phyloP scores from a whole-genome alignment of 2,888 invertebrate species.

The Chesias legatella region DNA sequence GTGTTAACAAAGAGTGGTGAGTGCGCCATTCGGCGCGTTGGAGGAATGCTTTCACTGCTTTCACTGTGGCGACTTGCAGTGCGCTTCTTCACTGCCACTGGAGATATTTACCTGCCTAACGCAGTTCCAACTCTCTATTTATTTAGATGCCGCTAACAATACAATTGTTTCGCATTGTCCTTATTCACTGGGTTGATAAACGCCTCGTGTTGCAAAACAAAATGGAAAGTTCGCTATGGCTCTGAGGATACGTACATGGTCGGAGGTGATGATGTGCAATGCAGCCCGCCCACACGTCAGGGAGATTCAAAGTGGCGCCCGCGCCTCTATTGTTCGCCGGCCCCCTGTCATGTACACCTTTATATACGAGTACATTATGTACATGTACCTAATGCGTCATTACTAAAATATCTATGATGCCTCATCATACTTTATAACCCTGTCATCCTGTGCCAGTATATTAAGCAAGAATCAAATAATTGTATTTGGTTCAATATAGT shows the following conservation, averaged over 20 bases:
- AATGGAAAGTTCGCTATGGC: conserved; percentile 66
- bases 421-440: too few species aligned
- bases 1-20: conserved; percentile 49
- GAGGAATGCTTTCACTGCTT: conserved; percentile 73
- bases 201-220: conserved; percentile 60
- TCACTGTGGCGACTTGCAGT: conserved; percentile 62
- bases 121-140: conserved; percentile 68
- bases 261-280: conserved; percentile 71
- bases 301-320: conserved; percentile 54
- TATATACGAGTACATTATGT: too few species aligned
- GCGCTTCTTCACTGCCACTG: conserved; percentile 51
- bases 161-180: conserved; percentile 64
- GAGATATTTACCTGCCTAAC: conserved; percentile 43
- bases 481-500: conserved; percentile 1
- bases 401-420: conserved; percentile 2
- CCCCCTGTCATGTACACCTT: conserved; percentile 18
- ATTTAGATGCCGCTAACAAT: conserved; percentile 66
- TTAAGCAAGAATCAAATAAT: too few species aligned
- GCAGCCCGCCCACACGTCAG: conserved; percentile 58
- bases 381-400: conserved; percentile 45
- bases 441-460: too few species aligned
- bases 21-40: conserved; percentile 35
- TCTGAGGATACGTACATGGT: conserved; percentile 56
- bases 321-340: conserved; percentile 48
- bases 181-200: conserved; percentile 58